Evolutionary conservation across 2,113 vertebrate species (phyloP).

Genomic region (Mormyrus iriodes): DNA sequence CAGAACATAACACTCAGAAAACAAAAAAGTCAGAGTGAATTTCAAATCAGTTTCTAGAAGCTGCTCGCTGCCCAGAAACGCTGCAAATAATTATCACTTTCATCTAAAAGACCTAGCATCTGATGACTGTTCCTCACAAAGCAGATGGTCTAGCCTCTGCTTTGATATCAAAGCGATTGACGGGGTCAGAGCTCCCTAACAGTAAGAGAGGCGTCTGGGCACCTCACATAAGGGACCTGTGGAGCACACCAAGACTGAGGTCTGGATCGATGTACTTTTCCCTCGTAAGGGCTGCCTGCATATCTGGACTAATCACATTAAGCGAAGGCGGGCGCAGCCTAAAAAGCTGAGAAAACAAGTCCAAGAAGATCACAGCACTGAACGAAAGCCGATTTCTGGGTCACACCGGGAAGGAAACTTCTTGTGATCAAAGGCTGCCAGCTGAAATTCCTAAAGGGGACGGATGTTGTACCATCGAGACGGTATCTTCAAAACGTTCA

Average conservation of each 20-base stretch:
- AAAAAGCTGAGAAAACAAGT: neutral
- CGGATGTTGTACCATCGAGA: neutral
- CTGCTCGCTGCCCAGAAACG: neutral
- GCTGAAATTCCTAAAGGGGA: neutral
- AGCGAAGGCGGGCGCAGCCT: neutral
- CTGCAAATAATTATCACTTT: neutral
- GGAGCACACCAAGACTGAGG: neutral
- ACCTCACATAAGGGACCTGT: neutral
- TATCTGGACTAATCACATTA: neutral
- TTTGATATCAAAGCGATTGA: neutral
- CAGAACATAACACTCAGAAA: neutral
- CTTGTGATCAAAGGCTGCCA: neutral
- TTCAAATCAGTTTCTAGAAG: neutral
- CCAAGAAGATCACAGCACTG: neutral
- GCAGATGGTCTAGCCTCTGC: neutral
- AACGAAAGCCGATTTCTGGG: neutral
- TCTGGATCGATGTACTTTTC: neutral
- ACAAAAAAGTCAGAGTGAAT: neutral
- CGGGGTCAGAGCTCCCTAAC: neutral
- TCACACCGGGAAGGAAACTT: neutral
- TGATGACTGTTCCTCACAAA: neutral
- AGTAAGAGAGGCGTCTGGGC: neutral
- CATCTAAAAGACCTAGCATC: neutral
- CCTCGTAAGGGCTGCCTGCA: neutral
- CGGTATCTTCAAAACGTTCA: neutral